These are phyloP conservation scores for Alviniconcha strummeri DNA, from an alignment of 2,888 invertebrate genomes.

Conservation along the genomic window DNA sequence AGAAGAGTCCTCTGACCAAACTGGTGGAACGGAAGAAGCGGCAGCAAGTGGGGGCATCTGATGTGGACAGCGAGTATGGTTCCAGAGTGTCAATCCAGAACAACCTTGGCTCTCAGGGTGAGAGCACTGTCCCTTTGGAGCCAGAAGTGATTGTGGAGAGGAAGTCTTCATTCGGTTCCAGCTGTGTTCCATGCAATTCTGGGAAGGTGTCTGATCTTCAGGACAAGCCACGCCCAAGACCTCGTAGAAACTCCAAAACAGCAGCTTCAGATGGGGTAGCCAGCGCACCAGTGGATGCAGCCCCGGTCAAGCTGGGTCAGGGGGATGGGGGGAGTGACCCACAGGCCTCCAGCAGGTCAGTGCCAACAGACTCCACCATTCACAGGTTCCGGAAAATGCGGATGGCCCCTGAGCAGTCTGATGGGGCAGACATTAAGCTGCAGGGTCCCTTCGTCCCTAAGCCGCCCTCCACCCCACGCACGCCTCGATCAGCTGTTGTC, in stretches of 20 bases:
- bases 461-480: conserved; percentile 55
- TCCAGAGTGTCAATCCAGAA: conserved; percentile 51
- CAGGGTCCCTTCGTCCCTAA: conserved; percentile 61
- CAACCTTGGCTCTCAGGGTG: neutral
- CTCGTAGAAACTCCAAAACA: conserved; percentile 5
- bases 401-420: conserved; percentile 54
- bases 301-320: neutral
- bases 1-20: conserved; percentile 63
- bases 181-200: conserved; percentile 2
- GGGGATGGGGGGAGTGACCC: neutral
- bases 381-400: conserved; percentile 56
- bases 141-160: conserved; percentile 8
- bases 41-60: conserved; percentile 39
- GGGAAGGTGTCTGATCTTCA: neutral
- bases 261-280: neutral
- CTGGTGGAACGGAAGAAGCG: conserved; percentile 57
- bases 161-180: neutral
- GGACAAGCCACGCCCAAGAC: neutral
- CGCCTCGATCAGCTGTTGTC: conserved; percentile 46
- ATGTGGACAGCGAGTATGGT: conserved; percentile 58
- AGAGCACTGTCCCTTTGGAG: neutral
- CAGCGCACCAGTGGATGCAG: too few species aligned
- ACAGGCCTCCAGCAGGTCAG: conserved; percentile 37
- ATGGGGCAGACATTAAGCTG: conserved; percentile 56
- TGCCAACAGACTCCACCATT: conserved; percentile 57